Conservation (phyloP, 2,888 invertebrate genomes). For the Palloptera scutellata region DNA sequence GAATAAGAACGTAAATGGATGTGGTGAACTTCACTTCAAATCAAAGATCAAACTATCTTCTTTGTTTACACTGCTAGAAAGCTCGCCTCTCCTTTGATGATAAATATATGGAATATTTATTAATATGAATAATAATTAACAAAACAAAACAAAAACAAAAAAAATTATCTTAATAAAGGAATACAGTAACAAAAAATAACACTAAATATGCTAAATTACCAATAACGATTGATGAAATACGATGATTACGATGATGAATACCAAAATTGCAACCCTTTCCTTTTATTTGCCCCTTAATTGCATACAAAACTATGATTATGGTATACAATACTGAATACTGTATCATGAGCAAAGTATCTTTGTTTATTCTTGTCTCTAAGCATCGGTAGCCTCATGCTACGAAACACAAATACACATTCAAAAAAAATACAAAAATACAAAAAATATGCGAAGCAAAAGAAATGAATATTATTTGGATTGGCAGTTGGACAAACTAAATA, state of each 20-base stretch:
- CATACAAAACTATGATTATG: no score
- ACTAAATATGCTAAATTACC: conserved; percentile 16
- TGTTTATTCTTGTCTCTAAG: background rate
- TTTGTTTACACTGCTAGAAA: conserved; percentile 21
- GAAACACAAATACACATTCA: background rate
- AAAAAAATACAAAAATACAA: background rate
- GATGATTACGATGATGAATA: no score
- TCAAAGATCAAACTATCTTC: conserved; percentile 44
- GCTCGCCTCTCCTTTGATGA: conserved; percentile 26
- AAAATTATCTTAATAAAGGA: conserved; percentile 39
- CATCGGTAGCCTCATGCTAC: background rate
- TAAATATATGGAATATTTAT: conserved; percentile 38
- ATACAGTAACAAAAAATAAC: conserved; percentile 34
- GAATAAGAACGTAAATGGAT: conserved; percentile 45
- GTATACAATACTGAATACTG: background rate
- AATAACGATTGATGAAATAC: background rate
- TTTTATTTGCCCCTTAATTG: no score
- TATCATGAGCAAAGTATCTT: background rate
- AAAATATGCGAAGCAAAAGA: background rate
- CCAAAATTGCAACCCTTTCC: no score
- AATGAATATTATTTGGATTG: background rate
- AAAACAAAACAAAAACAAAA: no score
- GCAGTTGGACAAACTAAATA: background rate
- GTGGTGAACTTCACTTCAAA: conserved; percentile 46
- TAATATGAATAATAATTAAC: conserved; percentile 34